Evolutionary conservation across 2,888 invertebrate species (phyloP).

Genomic region (Agrochola litura): DNA sequence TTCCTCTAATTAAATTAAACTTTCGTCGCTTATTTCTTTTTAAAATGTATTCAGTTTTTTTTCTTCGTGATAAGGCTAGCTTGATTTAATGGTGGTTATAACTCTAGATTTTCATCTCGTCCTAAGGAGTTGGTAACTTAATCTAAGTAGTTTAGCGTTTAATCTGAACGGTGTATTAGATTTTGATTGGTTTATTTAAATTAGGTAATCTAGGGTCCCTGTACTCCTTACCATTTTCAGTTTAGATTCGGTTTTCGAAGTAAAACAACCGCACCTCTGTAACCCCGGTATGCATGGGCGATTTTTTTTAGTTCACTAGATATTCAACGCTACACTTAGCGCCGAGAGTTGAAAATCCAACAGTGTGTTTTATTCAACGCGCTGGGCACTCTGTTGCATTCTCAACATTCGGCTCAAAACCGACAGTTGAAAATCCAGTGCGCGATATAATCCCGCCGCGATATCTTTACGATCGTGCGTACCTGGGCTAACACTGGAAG

Average conservation of each 20-base stretch:
- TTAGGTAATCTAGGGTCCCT: neutral
- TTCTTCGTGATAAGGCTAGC: slow-evolving; percentile 3
- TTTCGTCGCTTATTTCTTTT: slow-evolving; percentile 25
- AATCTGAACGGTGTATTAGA: slow-evolving; percentile 42
- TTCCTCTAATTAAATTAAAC: slow-evolving; percentile 36
- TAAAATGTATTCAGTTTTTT: slow-evolving; percentile 11
- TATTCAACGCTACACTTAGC: too few relatives aligned
- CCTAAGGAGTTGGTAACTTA: slow-evolving; percentile 5
- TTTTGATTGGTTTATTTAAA: slow-evolving; percentile 44
- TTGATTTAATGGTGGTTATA: slow-evolving; percentile 28
- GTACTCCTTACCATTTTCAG: neutral
- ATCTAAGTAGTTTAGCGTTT: slow-evolving; percentile 35
- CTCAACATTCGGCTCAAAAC: too few relatives aligned
- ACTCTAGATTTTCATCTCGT: slow-evolving; percentile 18
- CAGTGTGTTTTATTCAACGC: too few relatives aligned
- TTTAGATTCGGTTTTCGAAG: neutral
- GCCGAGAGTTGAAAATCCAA: too few relatives aligned
- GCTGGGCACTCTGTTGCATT: too few relatives aligned
- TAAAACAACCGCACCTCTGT: neutral
- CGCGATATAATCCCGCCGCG: too few relatives aligned
- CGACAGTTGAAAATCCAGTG: too few relatives aligned
- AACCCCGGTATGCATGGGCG: too few relatives aligned
- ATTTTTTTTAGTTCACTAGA: too few relatives aligned
- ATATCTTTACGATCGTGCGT: too few relatives aligned
- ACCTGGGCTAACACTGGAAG: neutral